Evolutionary conservation across 2,888 invertebrate genomes (phyloP), one percentile per base, ranked within the genome.

Genomic region (Eupeodes luniger): DNA sequence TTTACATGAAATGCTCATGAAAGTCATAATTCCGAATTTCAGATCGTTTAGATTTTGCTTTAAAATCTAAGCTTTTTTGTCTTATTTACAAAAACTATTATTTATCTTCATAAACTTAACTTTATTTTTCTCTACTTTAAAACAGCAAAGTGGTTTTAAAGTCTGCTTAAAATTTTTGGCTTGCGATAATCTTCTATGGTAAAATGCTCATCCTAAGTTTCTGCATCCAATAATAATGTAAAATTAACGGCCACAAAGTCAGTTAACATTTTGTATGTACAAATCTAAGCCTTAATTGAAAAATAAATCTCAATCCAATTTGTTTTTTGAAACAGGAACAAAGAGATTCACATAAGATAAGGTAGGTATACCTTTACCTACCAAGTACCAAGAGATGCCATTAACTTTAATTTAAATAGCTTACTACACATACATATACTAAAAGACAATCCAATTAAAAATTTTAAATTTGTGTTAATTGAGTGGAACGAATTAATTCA

Each of bases 401-500:
- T 69, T 76, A 59, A 87, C 75, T 79, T 61, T 55, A 61, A 36
- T 77, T 72, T 72, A 77, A 81, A 74, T 55, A 53, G 76, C 80
- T 61, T 16, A 47, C 55, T 57, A 57, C 5, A 1, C 6, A 16
- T 9, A 27, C 19, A 19, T 19, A 19, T 27, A 27, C 27, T 27
- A 34, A 62, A 40, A 66, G 74, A 74, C 69, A 72, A 83, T 62
- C 80, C 87, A 83, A 87, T 87, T 87, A 87, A 80, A 51, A 67
- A 67, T 74, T 81, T 77, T 81, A 77, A 81, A 77, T 81, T 87
- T 84, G 80, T 87, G 87, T 83, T 83, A 87, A 87, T 87, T 87
- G 80, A 74, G 87, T 80, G 87, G 87, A 87, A 87, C 83, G 80
- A 87, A 84, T 83, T 87, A 83, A 83, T 87, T 87, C 81, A 40